Base-by-base conservation (phyloP, 1,140 invertebrate species). In the Coptotermes formosanus region DNA sequence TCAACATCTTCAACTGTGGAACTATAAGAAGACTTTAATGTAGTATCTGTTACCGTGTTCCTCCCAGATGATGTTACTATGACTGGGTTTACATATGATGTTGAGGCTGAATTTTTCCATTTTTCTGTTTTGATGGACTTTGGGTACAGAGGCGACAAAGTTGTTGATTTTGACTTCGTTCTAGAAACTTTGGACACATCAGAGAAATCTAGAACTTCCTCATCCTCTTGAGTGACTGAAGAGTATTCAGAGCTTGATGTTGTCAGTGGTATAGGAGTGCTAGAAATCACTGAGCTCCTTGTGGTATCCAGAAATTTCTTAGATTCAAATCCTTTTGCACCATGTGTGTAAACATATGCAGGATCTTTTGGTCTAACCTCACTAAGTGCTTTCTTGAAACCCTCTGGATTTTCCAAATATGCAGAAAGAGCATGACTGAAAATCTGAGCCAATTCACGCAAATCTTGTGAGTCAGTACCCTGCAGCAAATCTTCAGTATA, bases 351-450 rank as follows among this genome's bases (percentile, higher is more conserved):
- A 75, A 75, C 12, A 52, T 7, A 45, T 30, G 82, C 44, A 21
- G 86, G 96, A 89, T 96, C 95, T 0, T 95, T 96, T 0, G 96
- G 96, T 89, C 95, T 92, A 6, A 96, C 94, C 88, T 95, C 93
- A 59, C 94, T 93, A 44, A 97, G 89, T 25, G 95, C 94, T 88
- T 94, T 94, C 87, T 95, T 94, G 88, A 97, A 97, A 75, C 94
- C 94, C 25, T 94, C 93, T 2, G 96, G 96, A 91, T 97, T 95
- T 89, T 96, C 94, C 9, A 97, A 90, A 89, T 97, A 97, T 9
- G 95, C 95, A 2, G 95, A 95, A 12, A 97, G 89, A 0, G 96
- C 96, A 88, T 96, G 94, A 1, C 95, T 96, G 89, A 97, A 97
- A 2, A 97, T 95, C 91, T 96, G 95, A 3, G 96, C 96, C 3